Evolutionary conservation across 2,113 vertebrate genomes (phyloP).

Genomic region (Spheniscus mendiculus): DNA sequence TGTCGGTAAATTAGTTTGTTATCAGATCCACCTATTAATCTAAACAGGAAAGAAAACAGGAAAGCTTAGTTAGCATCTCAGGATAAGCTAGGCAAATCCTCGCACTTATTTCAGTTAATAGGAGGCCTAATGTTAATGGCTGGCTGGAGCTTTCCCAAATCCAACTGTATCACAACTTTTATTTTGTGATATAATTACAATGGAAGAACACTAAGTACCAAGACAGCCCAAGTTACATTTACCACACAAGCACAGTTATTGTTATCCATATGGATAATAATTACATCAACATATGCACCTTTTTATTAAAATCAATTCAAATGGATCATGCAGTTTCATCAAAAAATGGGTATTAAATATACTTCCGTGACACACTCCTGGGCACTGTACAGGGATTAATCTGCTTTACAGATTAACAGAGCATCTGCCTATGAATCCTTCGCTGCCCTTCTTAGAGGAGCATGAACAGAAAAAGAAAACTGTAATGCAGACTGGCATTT

Average conservation of each 20-base stretch:
- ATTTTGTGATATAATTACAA: not conserved
- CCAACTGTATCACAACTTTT: not conserved
- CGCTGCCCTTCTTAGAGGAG: not conserved
- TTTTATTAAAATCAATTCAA: not conserved
- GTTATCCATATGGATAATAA: not conserved
- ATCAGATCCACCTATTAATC: slow-evolving; percentile 97
- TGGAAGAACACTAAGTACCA: not conserved
- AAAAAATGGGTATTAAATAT: not conserved
- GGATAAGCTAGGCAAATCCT: not conserved
- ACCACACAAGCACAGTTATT: not conserved
- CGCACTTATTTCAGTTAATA: not conserved
- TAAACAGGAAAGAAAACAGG: slow-evolving; percentile 66
- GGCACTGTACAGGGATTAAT: not conserved
- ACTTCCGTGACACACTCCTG: not conserved
- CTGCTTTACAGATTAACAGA: not conserved
- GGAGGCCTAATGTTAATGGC: not conserved
- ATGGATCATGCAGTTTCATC: not conserved
- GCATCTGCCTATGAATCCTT: not conserved
- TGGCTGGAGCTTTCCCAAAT: not conserved
- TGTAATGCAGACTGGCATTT: not conserved
- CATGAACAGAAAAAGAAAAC: not conserved
- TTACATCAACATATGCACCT: not conserved
- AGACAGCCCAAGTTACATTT: not conserved
- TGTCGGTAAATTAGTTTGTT: slow-evolving; percentile 99
- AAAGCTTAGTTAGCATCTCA: not conserved